Conservation (phyloP, 2,113 vertebrate species). For the Campylorhamphus procurvoides region DNA sequence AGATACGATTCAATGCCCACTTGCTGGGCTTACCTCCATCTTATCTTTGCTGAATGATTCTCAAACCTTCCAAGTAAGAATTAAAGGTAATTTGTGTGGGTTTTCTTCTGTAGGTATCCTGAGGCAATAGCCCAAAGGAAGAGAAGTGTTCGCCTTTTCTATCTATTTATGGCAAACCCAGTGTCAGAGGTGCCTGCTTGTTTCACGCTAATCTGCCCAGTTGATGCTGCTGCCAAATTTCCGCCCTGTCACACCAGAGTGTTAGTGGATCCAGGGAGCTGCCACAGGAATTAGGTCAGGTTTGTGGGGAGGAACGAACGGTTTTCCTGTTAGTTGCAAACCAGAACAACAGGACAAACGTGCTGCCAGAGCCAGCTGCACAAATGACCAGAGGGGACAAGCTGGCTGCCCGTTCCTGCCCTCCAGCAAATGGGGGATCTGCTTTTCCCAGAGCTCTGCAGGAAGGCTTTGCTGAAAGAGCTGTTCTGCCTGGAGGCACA, state of each 20-base stretch:
- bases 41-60: neutral
- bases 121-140: neutral
- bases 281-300: constrained; percentile 20
- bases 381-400: neutral
- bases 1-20: neutral
- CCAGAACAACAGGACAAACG: accelerated
- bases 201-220: neutral
- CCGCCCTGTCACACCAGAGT: neutral
- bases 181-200: neutral
- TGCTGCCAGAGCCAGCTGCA: neutral
- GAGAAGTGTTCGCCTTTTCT: neutral
- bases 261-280: neutral
- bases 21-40: neutral
- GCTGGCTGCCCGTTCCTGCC: neutral
- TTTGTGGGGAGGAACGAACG: neutral
- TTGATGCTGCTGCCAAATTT: constrained; percentile 16
- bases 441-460: neutral
- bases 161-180: neutral
- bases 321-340: neutral
- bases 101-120: neutral
- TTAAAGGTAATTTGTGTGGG: neutral
- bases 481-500: neutral
- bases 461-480: neutral
- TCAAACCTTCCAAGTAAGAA: neutral
- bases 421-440: neutral